phyloP scores from a whole-genome alignment of 2,888 invertebrate species.

The Nephrotoma appendiculata region DNA sequence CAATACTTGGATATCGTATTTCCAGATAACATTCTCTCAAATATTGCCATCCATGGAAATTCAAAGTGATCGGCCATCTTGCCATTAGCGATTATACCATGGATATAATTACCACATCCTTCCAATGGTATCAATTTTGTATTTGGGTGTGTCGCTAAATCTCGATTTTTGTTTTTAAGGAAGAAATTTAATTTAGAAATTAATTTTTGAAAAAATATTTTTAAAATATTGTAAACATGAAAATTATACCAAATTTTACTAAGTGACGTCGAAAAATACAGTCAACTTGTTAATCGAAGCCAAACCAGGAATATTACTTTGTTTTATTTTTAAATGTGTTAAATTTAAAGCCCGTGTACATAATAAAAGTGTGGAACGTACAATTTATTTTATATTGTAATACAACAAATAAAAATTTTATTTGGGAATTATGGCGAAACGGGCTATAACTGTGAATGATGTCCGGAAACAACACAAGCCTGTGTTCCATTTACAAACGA shows the following conservation, averaged over 20 bases:
- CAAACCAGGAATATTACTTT: background rate
- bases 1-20: constrained; percentile 12
- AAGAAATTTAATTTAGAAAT: no score
- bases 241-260: no score
- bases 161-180: no score
- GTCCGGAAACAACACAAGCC: constrained; percentile 30
- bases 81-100: constrained; percentile 45
- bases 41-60: constrained; percentile 62
- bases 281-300: background rate
- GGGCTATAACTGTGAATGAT: background rate
- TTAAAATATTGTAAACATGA: background rate
- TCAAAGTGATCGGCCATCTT: constrained; percentile 44
- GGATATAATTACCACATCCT: constrained; percentile 40
- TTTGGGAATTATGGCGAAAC: background rate
- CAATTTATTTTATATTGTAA: background rate
- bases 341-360: background rate
- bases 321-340: background rate
- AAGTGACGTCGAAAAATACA: no score
- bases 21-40: constrained; percentile 32
- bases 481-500: constrained; percentile 58
- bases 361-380: background rate
- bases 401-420: no score
- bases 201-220: background rate
- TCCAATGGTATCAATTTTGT: background rate
- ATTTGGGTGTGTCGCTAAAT: background rate